Evolutionary conservation across 2,888 invertebrate species (phyloP).

Genomic region (Anthoptus insignis): DNA sequence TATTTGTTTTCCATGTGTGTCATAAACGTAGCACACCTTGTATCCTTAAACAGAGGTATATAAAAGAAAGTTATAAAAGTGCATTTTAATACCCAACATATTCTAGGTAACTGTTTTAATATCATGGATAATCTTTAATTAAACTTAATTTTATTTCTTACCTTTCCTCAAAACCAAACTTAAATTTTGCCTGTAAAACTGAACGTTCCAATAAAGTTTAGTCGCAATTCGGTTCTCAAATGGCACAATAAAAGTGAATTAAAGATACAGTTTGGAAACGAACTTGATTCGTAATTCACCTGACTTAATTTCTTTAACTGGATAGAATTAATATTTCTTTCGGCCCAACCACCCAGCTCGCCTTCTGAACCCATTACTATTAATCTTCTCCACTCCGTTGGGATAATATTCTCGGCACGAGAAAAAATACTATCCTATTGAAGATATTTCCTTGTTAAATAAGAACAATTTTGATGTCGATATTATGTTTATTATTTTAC

Average conservation of each 20-base stretch:
- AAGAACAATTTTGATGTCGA: background rate
- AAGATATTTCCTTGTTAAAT: conserved; percentile 33
- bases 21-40: no score
- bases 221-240: conserved; percentile 40
- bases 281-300: conserved; percentile 47
- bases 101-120: no score
- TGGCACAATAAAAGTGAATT: conserved; percentile 48
- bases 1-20: no score
- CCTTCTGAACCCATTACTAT: conserved; percentile 77
- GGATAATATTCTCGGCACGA: conserved; percentile 73
- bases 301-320: conserved; percentile 53
- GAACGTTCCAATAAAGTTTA: conserved; percentile 1
- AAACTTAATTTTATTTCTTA: no score
- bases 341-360: conserved; percentile 61
- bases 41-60: no score
- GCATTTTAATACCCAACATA: no score
- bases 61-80: no score
- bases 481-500: background rate
- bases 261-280: conserved; percentile 42
- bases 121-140: no score
- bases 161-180: background rate
- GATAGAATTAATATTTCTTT: conserved; percentile 69
- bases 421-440: conserved; percentile 69
- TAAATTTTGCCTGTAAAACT: conserved; percentile 14
- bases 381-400: conserved; percentile 73